Percentiles rank a stretch among this genome's conserved stretches.
These are phyloP conservation scores for Nycticorax nycticorax DNA, from an alignment of 2,113 vertebrate genomes.

Conservation along the genomic window DNA sequence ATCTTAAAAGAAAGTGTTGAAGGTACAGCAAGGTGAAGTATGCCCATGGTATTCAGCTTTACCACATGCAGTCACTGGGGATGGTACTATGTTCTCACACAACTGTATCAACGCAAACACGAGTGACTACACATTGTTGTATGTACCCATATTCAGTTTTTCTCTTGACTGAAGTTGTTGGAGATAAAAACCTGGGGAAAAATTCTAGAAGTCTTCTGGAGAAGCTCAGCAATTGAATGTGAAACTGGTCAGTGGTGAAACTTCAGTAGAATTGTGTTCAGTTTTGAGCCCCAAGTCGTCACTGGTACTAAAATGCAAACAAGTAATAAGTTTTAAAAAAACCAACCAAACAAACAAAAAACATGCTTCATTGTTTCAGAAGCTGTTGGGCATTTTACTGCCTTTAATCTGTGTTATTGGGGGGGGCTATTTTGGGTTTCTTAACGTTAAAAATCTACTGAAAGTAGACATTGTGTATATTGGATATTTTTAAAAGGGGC, in stretches of 20 bases:
- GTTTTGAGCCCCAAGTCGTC: conserved; percentile 50
- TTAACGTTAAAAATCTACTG: conserved; percentile 43
- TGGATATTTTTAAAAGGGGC: conserved; percentile 68
- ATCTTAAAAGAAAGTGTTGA: conserved; percentile 12
- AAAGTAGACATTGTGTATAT: conserved; percentile 51
- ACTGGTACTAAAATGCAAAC: conserved; percentile 49
- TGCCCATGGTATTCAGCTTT: background rate
- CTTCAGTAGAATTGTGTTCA: conserved; percentile 61
- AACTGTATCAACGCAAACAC: conserved; percentile 1
- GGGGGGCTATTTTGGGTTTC: conserved; percentile 45
- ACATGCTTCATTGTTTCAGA: conserved; percentile 65
- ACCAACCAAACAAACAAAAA: background rate
- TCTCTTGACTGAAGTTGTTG: conserved; percentile 14
- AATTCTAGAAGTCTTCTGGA: conserved; percentile 24
- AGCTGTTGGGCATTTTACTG: conserved; percentile 68
- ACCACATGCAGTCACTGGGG: background rate
- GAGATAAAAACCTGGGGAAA: conserved; percentile 48
- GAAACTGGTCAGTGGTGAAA: conserved; percentile 71
- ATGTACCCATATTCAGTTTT: background rate
- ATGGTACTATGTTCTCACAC: background rate
- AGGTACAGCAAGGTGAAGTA: conserved; percentile 23
- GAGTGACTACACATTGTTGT: conserved; percentile 16
- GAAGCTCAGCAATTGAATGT: conserved; percentile 41
- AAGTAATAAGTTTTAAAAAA: conserved; percentile 7
- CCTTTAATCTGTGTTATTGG: conserved; percentile 58